Evolutionary conservation across 2,113 vertebrate species (phyloP).

Genomic region (Nannospalax galili): DNA sequence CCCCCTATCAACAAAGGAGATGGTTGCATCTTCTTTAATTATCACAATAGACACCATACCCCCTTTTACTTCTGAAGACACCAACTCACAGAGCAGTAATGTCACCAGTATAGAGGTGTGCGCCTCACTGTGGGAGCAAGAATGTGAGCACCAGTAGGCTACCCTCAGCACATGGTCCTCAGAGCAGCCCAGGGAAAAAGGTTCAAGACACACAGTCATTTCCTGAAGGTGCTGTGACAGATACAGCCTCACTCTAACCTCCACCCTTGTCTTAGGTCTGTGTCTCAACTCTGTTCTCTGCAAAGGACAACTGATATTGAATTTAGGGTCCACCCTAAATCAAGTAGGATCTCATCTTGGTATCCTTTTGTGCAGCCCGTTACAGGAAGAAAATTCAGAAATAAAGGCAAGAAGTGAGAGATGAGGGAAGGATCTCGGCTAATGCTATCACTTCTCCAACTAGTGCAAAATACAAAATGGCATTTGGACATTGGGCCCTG

Average conservation of each 20-base stretch:
- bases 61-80: not conserved
- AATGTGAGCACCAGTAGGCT: no score
- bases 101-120: not conserved
- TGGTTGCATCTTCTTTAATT: not conserved
- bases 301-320: not conserved
- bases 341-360: not conserved
- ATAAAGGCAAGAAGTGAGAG: constrained; percentile 51
- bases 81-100: not conserved
- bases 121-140: not conserved
- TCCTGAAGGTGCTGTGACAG: not conserved
- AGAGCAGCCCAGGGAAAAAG: not conserved
- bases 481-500: not conserved
- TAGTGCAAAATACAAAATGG: not conserved
- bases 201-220: not conserved
- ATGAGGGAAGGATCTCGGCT: not conserved
- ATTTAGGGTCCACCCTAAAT: not conserved
- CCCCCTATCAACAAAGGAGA: not conserved
- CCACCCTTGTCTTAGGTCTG: not conserved
- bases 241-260: not conserved
- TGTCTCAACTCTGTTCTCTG: constrained; percentile 8
- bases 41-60: not conserved
- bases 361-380: not conserved
- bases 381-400: not conserved
- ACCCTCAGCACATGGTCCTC: not conserved
- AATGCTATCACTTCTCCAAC: not conserved